A percentile compares a stretch with the other conserved stretches of the same genome.
phyloP scores from a whole-genome alignment of 2,113 vertebrate genomes.

The Oceanites oceanicus region DNA sequence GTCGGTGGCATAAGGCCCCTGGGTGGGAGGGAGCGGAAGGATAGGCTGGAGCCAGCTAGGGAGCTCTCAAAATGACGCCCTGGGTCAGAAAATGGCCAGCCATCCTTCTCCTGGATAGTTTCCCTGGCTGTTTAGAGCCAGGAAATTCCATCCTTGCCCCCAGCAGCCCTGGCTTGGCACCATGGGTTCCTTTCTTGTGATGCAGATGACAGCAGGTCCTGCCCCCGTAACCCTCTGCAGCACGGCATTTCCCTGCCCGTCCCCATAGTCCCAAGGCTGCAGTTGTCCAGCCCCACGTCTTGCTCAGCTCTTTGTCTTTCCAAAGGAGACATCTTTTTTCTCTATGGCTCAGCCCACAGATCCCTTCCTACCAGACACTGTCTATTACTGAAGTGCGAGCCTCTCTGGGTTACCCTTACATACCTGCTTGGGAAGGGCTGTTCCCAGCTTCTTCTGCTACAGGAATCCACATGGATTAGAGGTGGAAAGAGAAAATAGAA shows the following conservation, averaged over 20 bases:
- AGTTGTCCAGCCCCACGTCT: neutral
- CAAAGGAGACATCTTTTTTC: neutral
- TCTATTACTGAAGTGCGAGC: neutral
- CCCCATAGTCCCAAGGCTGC: neutral
- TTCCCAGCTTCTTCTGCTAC: neutral
- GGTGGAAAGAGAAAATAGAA: neutral
- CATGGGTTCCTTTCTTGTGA: fast-evolving
- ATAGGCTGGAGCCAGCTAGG: neutral
- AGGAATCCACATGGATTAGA: neutral
- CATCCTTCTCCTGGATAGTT: neutral
- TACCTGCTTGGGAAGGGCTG: neutral
- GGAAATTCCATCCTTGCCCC: neutral
- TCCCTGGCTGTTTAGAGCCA: neutral
- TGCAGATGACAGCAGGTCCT: neutral
- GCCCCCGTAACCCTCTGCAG: neutral
- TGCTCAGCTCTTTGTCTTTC: neutral
- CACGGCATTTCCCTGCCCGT: neutral
- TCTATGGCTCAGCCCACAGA: fast-evolving
- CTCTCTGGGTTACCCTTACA: neutral
- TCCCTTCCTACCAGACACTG: neutral
- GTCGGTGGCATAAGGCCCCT: neutral
- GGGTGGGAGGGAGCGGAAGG: neutral
- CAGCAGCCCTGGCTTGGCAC: neutral
- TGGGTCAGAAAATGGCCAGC: neutral
- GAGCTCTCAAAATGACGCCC: neutral